These are phyloP conservation scores for Caenorhabditis virilis DNA, from an alignment of 2,888 invertebrate genomes.

Conservation along the genomic window DNA sequence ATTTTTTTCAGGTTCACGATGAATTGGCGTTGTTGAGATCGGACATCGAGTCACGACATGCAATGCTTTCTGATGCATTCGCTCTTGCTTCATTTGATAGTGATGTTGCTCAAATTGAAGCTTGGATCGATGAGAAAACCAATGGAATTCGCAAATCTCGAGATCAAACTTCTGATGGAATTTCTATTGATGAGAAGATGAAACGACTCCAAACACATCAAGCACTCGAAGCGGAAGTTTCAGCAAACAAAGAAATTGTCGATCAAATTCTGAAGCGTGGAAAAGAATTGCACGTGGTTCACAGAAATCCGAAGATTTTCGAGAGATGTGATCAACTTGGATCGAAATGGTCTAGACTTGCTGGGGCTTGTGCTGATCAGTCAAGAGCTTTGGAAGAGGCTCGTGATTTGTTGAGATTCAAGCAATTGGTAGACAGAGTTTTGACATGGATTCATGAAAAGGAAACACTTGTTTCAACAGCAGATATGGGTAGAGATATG, in stretches of 20 bases:
- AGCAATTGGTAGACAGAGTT: constrained; percentile 77
- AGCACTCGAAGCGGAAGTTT: constrained; percentile 88
- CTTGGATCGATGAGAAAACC: constrained; percentile 71
- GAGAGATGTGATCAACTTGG: constrained; percentile 72
- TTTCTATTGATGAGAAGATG: constrained; percentile 87
- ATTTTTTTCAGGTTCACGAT: too few species aligned
- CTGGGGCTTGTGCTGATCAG: constrained; percentile 77
- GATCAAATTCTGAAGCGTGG: constrained; percentile 77
- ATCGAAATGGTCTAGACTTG: constrained; percentile 79
- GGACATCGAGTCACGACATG: constrained; percentile 76
- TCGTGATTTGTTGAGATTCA: constrained; percentile 93
- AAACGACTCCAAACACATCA: constrained; percentile 82
- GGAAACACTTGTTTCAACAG: constrained; percentile 80
- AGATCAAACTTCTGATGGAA: constrained; percentile 79
- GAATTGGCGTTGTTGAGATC: constrained; percentile 72
- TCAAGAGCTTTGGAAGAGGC: constrained; percentile 91
- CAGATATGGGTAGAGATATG: constrained; percentile 89
- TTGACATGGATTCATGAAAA: constrained; percentile 89
- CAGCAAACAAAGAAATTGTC: constrained; percentile 84
- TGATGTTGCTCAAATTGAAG: constrained; percentile 77
- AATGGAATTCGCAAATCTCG: constrained; percentile 76
- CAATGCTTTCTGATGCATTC: constrained; percentile 79
- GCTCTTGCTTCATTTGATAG: constrained; percentile 87
- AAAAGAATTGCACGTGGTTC: constrained; percentile 25
- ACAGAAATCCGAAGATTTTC: constrained; percentile 36